Evolutionary conservation across 2,113 vertebrate species (phyloP), one percentile per base, ranked within the genome.

Genomic region (Chaetodon auriga): DNA sequence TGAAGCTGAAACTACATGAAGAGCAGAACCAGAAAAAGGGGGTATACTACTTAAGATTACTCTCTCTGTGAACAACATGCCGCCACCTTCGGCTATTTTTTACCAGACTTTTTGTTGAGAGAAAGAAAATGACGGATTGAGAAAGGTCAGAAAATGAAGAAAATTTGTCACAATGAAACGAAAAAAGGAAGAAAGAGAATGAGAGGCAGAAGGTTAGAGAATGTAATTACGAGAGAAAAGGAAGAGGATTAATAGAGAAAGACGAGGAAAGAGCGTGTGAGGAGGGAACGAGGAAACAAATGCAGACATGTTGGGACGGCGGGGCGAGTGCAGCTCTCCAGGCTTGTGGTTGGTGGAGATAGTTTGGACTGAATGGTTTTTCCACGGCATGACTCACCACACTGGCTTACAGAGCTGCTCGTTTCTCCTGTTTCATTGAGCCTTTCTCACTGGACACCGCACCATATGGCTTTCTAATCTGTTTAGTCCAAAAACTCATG

Each of bases 311-410:
- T 45, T 58, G 35, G n/a, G 30, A 78, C 36, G 62, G 61, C 36
- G 63, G 68, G 19, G 55, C 14, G 72, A 57, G 64, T 41, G 54
- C 25, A 69, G 79, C 75, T 74, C 73, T 76, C 19, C 43, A 35
- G 66, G 48, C 66, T 60, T 78, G 70, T 66, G 86, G 86, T 70
- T 77, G 82, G 58, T 75, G 53, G 77, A 82, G 61, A 72, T 19
- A 1, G 78, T 78, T 89, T 81, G 68, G 69, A 84, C 25, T 80
- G 61, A 82, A 81, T 65, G 51, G 10, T 77, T 90, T 91, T 93
- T 90, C 86, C 90, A 87, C 83, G 75, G 86, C 0, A 68, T 91
- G 90, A 92, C 82, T 95, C 90, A 92, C 76, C 30, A 78, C 84
- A 43, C 76, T 43, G 75, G 74, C 73, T 62, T 51, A 71, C 68